Evolutionary conservation across 2,888 invertebrate species (phyloP).

Genomic region (Aethes cnicana): DNA sequence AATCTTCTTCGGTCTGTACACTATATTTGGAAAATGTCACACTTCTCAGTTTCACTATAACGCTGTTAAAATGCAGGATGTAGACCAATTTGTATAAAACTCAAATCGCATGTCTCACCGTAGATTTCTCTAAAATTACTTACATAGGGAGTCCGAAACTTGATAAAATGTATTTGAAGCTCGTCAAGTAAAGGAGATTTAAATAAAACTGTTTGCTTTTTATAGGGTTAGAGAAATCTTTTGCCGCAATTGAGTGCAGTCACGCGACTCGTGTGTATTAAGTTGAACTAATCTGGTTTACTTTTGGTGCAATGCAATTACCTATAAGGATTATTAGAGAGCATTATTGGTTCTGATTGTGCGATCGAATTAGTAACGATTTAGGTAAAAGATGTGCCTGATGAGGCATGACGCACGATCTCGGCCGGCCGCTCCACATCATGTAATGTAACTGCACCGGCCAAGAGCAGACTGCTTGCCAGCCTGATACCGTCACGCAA

Average conservation of each 20-base stretch:
- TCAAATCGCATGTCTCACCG: slow-evolving; percentile 57
- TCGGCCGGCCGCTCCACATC: background rate
- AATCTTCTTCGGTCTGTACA: slow-evolving; percentile 18
- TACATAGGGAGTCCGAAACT: slow-evolving; percentile 52
- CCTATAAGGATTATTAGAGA: too few relatives aligned
- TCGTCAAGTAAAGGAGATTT: slow-evolving; percentile 56
- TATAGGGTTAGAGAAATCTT: slow-evolving; percentile 61
- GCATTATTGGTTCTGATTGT: background rate
- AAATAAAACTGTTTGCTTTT: slow-evolving; percentile 69
- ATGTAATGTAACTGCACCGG: background rate
- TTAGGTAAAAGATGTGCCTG: slow-evolving; percentile 35
- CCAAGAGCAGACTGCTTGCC: slow-evolving; percentile 42
- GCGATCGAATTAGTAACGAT: background rate
- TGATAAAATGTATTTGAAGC: slow-evolving; percentile 53
- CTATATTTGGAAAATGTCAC: slow-evolving; percentile 25
- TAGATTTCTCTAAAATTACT: slow-evolving; percentile 55
- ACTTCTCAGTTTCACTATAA: slow-evolving; percentile 15
- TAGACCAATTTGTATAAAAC: slow-evolving; percentile 35
- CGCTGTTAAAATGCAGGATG: slow-evolving; percentile 32
- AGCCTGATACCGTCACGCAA: slow-evolving; percentile 63
- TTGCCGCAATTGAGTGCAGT: slow-evolving; percentile 57
- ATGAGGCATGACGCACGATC: slow-evolving; percentile 49
- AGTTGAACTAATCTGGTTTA: slow-evolving; percentile 9
- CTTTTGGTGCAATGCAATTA: background rate
- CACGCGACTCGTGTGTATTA: slow-evolving; percentile 56